Evolutionary conservation across 1,140 invertebrate genomes (phyloP).

Genomic region (Paraescarpia echinospica): DNA sequence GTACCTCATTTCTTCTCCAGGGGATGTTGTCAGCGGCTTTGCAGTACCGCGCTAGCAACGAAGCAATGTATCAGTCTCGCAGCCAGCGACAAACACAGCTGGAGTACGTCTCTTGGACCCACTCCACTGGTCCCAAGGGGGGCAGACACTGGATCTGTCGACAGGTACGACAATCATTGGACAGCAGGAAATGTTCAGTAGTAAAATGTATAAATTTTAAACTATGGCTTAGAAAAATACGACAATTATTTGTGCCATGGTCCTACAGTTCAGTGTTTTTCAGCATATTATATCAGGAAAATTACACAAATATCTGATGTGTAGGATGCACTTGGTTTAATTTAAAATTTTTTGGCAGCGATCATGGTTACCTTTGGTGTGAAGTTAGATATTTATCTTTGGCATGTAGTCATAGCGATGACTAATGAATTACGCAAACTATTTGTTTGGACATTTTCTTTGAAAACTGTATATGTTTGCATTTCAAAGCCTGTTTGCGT

Average conservation of each 20-base stretch:
- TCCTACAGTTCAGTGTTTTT: too few species aligned
- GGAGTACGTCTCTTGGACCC: slow-evolving; percentile 6
- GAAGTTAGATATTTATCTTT: neutral
- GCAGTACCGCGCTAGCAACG: slow-evolving; percentile 8
- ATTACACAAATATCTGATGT: too few species aligned
- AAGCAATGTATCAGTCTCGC: neutral
- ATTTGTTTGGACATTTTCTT: neutral
- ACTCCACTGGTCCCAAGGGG: neutral
- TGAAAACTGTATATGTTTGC: neutral
- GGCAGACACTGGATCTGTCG: neutral
- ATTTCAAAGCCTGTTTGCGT: neutral
- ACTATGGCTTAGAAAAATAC: too few species aligned
- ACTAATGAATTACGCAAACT: neutral
- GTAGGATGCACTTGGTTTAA: too few species aligned
- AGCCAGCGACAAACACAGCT: neutral
- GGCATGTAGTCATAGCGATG: neutral
- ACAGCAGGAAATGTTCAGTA: neutral
- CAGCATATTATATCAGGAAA: too few species aligned
- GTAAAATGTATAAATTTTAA: neutral
- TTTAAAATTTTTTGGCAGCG: neutral
- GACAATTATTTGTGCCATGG: too few species aligned
- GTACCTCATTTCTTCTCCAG: neutral
- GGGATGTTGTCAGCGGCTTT: neutral
- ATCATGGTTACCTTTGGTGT: neutral
- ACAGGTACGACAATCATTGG: neutral